Evolutionary conservation across 1,140 invertebrate genomes (phyloP).

Genomic region (Schlechtendalia chinensis): DNA sequence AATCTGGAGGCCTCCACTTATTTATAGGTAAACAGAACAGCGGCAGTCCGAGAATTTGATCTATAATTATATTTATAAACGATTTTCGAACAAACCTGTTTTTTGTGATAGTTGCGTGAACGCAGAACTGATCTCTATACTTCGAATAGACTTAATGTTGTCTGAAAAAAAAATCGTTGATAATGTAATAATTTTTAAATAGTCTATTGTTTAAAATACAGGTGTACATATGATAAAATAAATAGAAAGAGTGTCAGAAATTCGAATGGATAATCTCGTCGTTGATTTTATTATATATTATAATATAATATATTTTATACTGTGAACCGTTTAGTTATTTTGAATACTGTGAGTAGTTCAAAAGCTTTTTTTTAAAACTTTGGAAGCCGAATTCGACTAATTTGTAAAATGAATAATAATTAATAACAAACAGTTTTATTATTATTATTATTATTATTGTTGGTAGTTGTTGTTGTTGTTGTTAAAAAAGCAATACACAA

Average conservation of each 20-base stretch:
- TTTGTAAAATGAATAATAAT: too few relatives aligned
- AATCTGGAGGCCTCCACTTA: neutral
- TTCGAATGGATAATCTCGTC: too few relatives aligned
- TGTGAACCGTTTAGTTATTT: too few relatives aligned
- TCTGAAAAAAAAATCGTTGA: slow-evolving; percentile 58
- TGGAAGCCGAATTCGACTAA: neutral
- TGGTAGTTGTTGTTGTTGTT: too few relatives aligned
- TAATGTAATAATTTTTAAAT: neutral
- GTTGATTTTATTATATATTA: too few relatives aligned
- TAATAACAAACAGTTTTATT: too few relatives aligned
- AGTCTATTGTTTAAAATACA: neutral
- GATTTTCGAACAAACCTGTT: slow-evolving; percentile 50
- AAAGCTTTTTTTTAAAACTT: neutral
- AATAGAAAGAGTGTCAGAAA: too few relatives aligned
- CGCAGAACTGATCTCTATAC: slow-evolving; percentile 61
- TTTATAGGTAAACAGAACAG: neutral
- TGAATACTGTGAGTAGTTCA: too few relatives aligned
- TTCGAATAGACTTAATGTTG: slow-evolving; percentile 61
- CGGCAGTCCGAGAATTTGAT: neutral
- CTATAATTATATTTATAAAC: slow-evolving; percentile 13
- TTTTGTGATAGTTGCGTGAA: slow-evolving; percentile 61
- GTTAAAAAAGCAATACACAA: too few relatives aligned
- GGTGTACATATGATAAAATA: too few relatives aligned
- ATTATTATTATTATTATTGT: too few relatives aligned
- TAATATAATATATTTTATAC: too few relatives aligned